Base-by-base conservation (phyloP, 2,113 vertebrate genomes). In the Zosterops japonicus region DNA sequence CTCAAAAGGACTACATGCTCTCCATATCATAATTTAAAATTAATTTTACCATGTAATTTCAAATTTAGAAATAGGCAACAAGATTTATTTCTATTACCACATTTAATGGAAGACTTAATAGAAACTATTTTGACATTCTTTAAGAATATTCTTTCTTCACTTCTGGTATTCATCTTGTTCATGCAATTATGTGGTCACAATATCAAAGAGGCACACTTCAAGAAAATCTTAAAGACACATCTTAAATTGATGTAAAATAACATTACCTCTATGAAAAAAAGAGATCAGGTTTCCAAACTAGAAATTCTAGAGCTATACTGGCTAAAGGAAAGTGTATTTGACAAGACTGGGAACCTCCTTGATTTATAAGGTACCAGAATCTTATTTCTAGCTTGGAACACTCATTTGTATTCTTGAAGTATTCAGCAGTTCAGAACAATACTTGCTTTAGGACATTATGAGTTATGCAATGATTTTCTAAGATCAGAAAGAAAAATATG, bases 361-460 rank as follows among this genome's bases (percentile, higher is more conserved):
- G 60, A 83, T 88, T 85, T 92, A 41, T 71, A 88, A 88, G 42
- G 47, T 82, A 60, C 49, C 14, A 77, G 55, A 91, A 91, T 70
- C 84, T 77, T 83, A 86, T 16, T 94, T 76, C 80, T 81, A 72
- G 65, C 59, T 86, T 86, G 68, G 33, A 93, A 95, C 55, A 68
- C 14, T 72, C 15, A 83, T 72, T 71, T 86, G 57, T 56, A 87
- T 84, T 68, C 80, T 90, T 83, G 89, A 95, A 86, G 59, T 36
- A 80, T 50, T 60, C 71, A 89, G 63, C 77, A 81, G 59, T 77
- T 91, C 71, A 69, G 77, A 94, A 87, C 68, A 94, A 83, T 52
- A 77, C 80, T 89, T 91, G 72, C 90, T 95, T 87, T 77, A 89
- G 72, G 80, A 96, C 83, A 80, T 59, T 31, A 44, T 36, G 53